Base-by-base conservation (phyloP, 2,888 invertebrate species). In the Onchidella celtica region DNA sequence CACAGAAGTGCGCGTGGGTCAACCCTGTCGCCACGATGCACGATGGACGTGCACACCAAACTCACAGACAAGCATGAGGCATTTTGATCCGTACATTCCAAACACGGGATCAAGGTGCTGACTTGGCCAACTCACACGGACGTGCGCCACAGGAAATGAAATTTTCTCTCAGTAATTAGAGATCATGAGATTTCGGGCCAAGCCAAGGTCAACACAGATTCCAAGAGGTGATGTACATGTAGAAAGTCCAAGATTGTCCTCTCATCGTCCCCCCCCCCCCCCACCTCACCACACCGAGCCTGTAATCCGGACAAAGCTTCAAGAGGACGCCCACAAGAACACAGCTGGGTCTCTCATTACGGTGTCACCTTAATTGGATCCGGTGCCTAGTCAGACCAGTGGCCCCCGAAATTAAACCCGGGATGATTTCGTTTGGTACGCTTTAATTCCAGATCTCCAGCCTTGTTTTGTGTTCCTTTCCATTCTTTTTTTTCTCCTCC, bases 361-460 rank as follows among this genome's bases (percentile, higher is more conserved):
- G 17, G 32, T 57, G 57, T 57, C 72, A 57, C 57, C 57, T 57
- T 72, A 57, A 72, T 72, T 72, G 72, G 72, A 72, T 72, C 72
- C 57, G 72, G 72, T 72, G 57, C 34, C 57, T 72, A 24, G 72
- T 57, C 72, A 34, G 57, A 38, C 32, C n/a, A 34, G 14, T 3
- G 14, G 27, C 34, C n/a, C 59, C 57, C 57, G 11, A 57, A 57
- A 72, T 72, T 72, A 57, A 17, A 57, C 34, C 72, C 21, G 32
- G 57, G 57, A 57, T 72, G 72, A 72, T 72, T 72, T 72, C 72
- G 57, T 72, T 72, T 72, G 17, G 72, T 27, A 57, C 57, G 55
- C 72, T 57, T 72, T 72, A 72, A 72, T 72, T 72, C 61, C 27
- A 24, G n/a, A n/a, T n/a, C n/a, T 21, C 55, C 55, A 9, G 11